Base-by-base conservation (phyloP, 2,888 invertebrate species). In the Euspilapteryx auroguttella region DNA sequence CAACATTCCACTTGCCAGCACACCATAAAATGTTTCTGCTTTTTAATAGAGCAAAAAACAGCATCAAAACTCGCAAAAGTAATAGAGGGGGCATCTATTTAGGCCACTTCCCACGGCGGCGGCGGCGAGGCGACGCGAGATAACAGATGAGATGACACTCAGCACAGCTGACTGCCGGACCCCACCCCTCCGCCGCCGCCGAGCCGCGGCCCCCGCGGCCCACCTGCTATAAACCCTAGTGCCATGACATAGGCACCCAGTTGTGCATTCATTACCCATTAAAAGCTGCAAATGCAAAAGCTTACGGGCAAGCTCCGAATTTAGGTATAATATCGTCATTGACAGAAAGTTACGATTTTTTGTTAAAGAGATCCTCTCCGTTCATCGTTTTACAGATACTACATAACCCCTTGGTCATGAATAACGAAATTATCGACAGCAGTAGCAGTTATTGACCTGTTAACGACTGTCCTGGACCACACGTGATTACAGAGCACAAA, bases 401-500 rank as follows among this genome's bases (percentile, higher is more conserved):
- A n/a, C n/a, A n/a, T n/a, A n/a, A n/a, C n/a, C n/a, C n/a, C n/a
- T n/a, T n/a, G n/a, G n/a, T n/a, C n/a, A n/a, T n/a, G n/a, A n/a
- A n/a, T n/a, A n/a, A n/a, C n/a, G n/a, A n/a, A n/a, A n/a, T n/a
- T n/a, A n/a, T n/a, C n/a, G n/a, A n/a, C n/a, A n/a, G n/a, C n/a
- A n/a, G n/a, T 46, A 50, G 50, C 62, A 68, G 71, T 69, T 69
- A 69, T 59, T 73, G 71, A 75, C 71, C 73, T 64, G 64, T 37
- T 61, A 65, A 59, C 63, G 65, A 65, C n/a, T n/a, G n/a, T n/a
- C 55, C 57, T 47, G 43, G 54, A 52, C 48, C 62, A 71, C 73
- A 75, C 69, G 73, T 75, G 73, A 73, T 71, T 59, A 45, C 42
- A 45, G 48, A 54, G 48, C 51, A 63, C 63, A 65, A 66, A 48